Evolutionary conservation across 2,888 invertebrate species (phyloP).

Genomic region (Amiota communis): DNA sequence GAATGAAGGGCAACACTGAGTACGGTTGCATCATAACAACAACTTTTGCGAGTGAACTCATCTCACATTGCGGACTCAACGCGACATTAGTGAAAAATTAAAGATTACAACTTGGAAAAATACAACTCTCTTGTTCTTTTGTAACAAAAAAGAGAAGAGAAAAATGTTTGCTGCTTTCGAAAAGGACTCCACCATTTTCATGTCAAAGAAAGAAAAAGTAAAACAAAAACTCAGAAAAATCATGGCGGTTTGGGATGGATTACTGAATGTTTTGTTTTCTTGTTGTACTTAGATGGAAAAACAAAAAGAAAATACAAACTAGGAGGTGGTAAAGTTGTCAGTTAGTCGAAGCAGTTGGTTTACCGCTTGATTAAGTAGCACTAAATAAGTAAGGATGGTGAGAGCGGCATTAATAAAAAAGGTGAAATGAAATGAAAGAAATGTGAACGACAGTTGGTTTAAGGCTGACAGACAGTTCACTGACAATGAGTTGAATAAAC

Average conservation of each 20-base stretch:
- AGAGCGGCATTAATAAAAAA: background rate
- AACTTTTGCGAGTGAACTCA: background rate
- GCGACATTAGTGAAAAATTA: constrained; percentile 44
- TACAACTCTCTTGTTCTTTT: background rate
- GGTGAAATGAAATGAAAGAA: background rate
- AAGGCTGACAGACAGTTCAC: background rate
- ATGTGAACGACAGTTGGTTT: background rate
- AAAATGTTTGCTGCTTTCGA: background rate
- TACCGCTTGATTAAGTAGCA: background rate
- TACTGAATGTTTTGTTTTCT: too few species aligned
- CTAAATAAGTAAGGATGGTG: background rate
- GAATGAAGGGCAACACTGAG: too few species aligned
- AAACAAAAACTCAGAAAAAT: background rate
- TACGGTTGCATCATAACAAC: too few species aligned
- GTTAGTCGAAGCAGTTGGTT: background rate
- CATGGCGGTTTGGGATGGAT: background rate
- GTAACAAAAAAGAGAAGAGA: background rate
- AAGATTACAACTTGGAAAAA: constrained; percentile 25
- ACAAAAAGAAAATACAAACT: too few species aligned
- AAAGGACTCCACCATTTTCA: background rate
- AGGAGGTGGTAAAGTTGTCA: too few species aligned
- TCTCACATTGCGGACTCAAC: background rate
- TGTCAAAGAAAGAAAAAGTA: background rate
- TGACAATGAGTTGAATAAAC: background rate
- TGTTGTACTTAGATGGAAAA: too few species aligned